Percentiles rank a stretch among this genome's conserved stretches.
Evolutionary conservation across 2,113 vertebrate species (phyloP).

Genomic region (Oncorhynchus tshawytscha): DNA sequence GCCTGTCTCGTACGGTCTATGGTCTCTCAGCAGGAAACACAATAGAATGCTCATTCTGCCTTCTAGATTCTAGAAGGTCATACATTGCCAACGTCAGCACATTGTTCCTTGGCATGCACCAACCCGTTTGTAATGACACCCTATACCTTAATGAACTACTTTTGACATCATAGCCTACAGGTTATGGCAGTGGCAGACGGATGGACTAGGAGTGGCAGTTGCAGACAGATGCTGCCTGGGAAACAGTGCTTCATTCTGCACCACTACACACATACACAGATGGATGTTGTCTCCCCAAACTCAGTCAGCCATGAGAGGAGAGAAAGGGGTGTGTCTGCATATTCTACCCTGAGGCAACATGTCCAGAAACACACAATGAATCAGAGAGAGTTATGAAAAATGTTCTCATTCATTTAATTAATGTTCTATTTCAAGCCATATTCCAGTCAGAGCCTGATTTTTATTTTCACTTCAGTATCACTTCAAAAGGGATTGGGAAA

Average conservation of each 20-base stretch:
- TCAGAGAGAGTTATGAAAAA: not conserved
- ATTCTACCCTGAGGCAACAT: not conserved
- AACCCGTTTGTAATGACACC: not conserved
- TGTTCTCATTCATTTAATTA: not conserved
- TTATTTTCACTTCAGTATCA: not conserved
- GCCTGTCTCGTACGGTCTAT: no score
- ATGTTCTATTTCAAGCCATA: not conserved
- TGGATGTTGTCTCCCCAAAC: not conserved
- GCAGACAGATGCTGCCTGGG: slow-evolving; percentile 3
- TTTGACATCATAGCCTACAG: not conserved
- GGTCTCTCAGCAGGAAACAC: no score
- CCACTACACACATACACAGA: slow-evolving; percentile 1
- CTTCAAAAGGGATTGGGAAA: not conserved
- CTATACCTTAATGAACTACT: not conserved
- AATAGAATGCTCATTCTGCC: no score
- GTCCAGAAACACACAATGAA: not conserved
- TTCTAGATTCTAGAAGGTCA: no score
- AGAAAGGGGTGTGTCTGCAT: not conserved
- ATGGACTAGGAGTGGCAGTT: not conserved
- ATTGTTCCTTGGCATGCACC: no score
- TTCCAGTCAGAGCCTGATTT: not conserved
- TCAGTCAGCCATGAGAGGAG: not conserved
- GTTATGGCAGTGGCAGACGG: not conserved
- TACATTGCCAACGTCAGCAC: no score
- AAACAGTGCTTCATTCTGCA: not conserved